phyloP scores from a whole-genome alignment of 1,140 invertebrate genomes.

The Plodia interpunctella region DNA sequence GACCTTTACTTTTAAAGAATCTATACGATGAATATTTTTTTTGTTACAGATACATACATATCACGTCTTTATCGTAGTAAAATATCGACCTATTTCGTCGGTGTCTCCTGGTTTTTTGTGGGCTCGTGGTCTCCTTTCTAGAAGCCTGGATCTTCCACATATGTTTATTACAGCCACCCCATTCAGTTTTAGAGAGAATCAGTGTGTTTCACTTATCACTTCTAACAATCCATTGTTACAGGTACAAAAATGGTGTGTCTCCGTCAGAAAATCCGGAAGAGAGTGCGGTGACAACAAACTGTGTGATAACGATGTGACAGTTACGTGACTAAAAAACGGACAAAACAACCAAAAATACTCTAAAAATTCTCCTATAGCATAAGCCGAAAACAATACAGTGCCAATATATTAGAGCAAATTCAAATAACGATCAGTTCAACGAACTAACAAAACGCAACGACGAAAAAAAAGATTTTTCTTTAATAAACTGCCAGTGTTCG shows the following conservation, averaged over 20 bases:
- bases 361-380: slow-evolving; percentile 40
- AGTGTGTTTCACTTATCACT: no score
- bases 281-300: slow-evolving; percentile 34
- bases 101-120: no score
- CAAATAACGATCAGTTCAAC: neutral
- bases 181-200: no score
- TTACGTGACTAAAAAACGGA: slow-evolving; percentile 23
- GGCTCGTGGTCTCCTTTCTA: no score
- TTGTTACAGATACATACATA: no score
- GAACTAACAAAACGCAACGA: slow-evolving; percentile 25
- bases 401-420: slow-evolving; percentile 39
- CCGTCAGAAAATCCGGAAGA: slow-evolving; percentile 49
- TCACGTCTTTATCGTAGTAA: no score
- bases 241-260: slow-evolving; percentile 48
- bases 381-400: slow-evolving; percentile 35
- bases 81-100: no score
- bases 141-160: no score
- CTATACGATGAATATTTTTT: no score
- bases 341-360: slow-evolving; percentile 50
- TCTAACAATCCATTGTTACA: slow-evolving; percentile 28
- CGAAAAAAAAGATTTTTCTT: slow-evolving; percentile 16
- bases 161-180: no score
- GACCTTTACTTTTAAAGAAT: no score
- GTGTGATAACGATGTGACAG: slow-evolving; percentile 46
- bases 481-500: slow-evolving; percentile 20